A percentile compares a stretch with the other conserved stretches of the same genome.
Conservation (phyloP, 2,888 invertebrate genomes). For the Cephonodes hylas region DNA sequence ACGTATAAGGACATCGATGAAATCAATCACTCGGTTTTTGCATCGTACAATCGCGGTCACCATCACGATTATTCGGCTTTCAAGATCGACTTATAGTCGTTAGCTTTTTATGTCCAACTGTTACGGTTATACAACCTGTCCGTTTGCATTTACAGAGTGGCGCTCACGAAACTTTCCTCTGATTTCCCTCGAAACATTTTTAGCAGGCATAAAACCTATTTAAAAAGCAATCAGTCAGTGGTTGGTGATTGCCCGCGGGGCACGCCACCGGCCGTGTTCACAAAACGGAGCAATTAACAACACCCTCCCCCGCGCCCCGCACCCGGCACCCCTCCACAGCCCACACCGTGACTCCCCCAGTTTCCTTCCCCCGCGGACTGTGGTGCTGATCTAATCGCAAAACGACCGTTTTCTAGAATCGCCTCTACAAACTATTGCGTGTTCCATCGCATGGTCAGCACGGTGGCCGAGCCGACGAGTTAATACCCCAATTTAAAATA, state of each 20-base stretch:
- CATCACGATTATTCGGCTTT: too few species aligned
- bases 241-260: conserved; percentile 74
- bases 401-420: conserved; percentile 81
- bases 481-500: conserved; percentile 8
- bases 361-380: conserved; percentile 41
- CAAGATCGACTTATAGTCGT: neutral
- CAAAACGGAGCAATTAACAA: conserved; percentile 81
- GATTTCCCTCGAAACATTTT: conserved; percentile 75
- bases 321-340: conserved; percentile 33
- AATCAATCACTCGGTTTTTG: neutral
- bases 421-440: conserved; percentile 77
- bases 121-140: conserved; percentile 55
- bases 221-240: conserved; percentile 81
- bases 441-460: conserved; percentile 44
- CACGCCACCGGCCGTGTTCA: conserved; percentile 79
- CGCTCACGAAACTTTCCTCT: conserved; percentile 63
- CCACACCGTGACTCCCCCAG: conserved; percentile 38
- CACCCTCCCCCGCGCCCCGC: conserved; percentile 47
- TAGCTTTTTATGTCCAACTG: conserved; percentile 25
- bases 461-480: conserved; percentile 26
- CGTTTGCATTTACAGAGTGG: conserved; percentile 54
- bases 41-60: neutral
- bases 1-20: neutral
- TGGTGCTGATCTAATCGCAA: conserved; percentile 75
- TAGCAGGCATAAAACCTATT: conserved; percentile 79